Evolutionary conservation across 2,888 invertebrate species (phyloP), one percentile per base, ranked within the genome.

Genomic region (Pheosia tremula): DNA sequence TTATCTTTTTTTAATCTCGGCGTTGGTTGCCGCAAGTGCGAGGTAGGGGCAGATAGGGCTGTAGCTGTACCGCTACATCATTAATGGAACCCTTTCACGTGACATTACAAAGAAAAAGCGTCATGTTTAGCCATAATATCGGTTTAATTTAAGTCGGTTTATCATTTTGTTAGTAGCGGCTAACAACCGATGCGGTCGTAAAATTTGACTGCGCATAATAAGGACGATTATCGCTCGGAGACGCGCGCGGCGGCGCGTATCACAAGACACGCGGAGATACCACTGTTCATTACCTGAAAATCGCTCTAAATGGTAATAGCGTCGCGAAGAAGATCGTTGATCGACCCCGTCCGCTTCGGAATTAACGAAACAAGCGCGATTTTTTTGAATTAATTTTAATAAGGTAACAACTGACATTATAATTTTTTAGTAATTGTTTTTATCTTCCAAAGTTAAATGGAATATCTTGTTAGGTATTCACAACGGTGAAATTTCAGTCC

Each of bases 131-230:
- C 82, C 78, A 73, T 88, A 86, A 88, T 85, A 82, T 85, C 82
- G 81, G 84, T 84, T 89, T 88, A 88, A 89, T 89, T 89, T 84
- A 80, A 86, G 85, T 82, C 84, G 78, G 85, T 85, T 85, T 83
- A 84, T 87, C 84, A 88, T 87, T 89, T 87, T 88, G 85, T 87
- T 87, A 85, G 86, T 85, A 86, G 84, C 86, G 60, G 84, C 83
- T 88, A 88, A 88, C 87, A 88, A 85, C 86, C 90, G 85, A 86
- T 84, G 86, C 80, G 90, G 82, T 92, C 91, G 87, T 93, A 91
- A 92, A 93, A 93, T 91, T 91, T 91, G 91, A 91, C 90, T 91
- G 91, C 89, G 74, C 85, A 89, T 91, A 92, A 91, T 91, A 88
- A 91, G 91, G 78, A 85, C 88, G 87, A 90, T 90, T 88, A 91